Evolutionary conservation across 2,888 invertebrate species (phyloP).

Genomic region (Autographa gamma): DNA sequence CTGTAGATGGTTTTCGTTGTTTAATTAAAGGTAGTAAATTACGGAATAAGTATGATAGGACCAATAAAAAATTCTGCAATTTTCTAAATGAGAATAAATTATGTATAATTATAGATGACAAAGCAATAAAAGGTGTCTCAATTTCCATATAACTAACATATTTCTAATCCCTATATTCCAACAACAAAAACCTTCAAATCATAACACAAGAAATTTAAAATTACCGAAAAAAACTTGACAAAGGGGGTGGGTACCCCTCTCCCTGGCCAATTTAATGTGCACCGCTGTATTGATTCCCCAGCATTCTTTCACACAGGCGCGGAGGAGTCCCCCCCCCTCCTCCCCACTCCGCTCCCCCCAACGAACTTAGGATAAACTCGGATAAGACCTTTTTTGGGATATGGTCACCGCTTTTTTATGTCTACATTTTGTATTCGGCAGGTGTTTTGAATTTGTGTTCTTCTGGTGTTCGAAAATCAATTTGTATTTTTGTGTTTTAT

Average conservation of each 20-base stretch:
- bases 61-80: no score
- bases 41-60: no score
- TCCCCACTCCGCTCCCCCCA: conserved; percentile 59
- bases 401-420: conserved; percentile 43
- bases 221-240: conserved; percentile 75
- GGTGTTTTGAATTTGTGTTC: neutral
- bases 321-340: conserved; percentile 63
- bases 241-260: conserved; percentile 61
- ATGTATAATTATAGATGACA: no score
- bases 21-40: no score
- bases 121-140: neutral
- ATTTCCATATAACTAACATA: neutral
- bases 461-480: neutral
- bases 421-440: conserved; percentile 13
- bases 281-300: conserved; percentile 87
- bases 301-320: conserved; percentile 89
- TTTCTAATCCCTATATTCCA: neutral
- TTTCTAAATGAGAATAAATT: no score
- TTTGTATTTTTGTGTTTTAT: neutral
- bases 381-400: conserved; percentile 82
- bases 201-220: conserved; percentile 52
- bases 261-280: conserved; percentile 86
- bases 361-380: conserved; percentile 77
- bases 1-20: no score
- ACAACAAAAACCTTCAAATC: neutral